Conservation (phyloP, 2,797 vertebrate genomes). For the Chloroceryle inda region DNA sequence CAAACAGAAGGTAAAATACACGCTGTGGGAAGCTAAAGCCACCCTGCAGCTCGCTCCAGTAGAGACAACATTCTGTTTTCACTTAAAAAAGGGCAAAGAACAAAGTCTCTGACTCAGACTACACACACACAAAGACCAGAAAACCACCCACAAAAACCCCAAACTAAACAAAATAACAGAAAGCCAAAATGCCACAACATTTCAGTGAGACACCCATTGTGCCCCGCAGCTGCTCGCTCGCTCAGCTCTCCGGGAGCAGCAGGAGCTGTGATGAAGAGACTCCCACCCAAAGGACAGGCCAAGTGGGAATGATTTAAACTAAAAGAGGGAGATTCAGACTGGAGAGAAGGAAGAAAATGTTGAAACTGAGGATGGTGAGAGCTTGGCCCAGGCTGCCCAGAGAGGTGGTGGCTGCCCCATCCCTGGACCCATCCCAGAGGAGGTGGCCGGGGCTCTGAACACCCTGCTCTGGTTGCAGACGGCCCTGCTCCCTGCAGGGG, state of each 20-base stretch:
- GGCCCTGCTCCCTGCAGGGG: no score
- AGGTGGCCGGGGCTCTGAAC: not conserved
- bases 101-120: not conserved
- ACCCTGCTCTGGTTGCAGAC: not conserved
- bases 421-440: not conserved
- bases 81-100: not conserved
- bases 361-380: not conserved
- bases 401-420: not conserved
- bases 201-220: rapidly evolving
- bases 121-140: not conserved
- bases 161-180: not conserved
- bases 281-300: rapidly evolving
- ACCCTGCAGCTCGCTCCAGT: not conserved
- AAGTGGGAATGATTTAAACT: no score
- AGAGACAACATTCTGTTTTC: not conserved
- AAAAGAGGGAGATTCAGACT: not conserved
- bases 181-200: not conserved
- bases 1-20: not conserved
- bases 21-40: not conserved
- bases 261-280: not conserved
- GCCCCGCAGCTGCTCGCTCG: not conserved
- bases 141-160: no score
- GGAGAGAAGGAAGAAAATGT: not conserved
- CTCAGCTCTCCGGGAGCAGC: not conserved
- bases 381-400: not conserved